These are phyloP conservation scores for Regulus satrapa DNA, from an alignment of 2,113 vertebrate genomes.

Conservation along the genomic window DNA sequence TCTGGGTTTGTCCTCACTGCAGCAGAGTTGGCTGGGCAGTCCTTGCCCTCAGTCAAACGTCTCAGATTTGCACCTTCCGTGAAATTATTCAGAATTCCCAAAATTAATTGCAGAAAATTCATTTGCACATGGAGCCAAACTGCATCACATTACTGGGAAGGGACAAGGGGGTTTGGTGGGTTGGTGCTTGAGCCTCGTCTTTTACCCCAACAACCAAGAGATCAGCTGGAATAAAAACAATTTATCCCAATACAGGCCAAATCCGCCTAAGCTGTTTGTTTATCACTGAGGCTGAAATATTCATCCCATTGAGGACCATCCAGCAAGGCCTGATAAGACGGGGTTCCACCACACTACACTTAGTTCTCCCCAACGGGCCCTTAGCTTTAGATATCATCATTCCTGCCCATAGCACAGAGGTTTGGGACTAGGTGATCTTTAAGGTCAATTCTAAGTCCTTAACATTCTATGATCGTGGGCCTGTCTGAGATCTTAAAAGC, in stretches of 20 bases:
- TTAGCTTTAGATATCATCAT: not conserved
- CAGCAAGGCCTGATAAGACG: not conserved
- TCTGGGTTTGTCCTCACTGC: not conserved
- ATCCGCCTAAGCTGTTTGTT: not conserved
- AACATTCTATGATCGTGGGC: not conserved
- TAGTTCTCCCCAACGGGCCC: not conserved
- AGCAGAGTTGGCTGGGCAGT: not conserved
- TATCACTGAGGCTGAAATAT: not conserved
- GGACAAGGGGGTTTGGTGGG: not conserved
- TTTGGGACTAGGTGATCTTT: not conserved
- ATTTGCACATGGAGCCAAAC: not conserved
- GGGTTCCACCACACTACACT: not conserved
- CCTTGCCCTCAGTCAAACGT: not conserved
- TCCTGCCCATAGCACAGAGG: not conserved
- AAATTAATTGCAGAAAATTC: not conserved
- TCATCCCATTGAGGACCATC: not conserved
- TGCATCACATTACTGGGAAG: not conserved
- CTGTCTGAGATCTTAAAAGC: not conserved
- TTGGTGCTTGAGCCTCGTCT: not conserved
- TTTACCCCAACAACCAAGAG: not conserved
- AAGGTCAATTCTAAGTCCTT: not conserved
- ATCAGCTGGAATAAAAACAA: not conserved
- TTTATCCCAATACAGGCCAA: accelerated
- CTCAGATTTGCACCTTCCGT: not conserved
- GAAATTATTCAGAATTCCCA: not conserved